Percentiles rank a stretch among this genome's conserved stretches.
These are phyloP conservation scores for Eulemur mongoz DNA, from an alignment of 2,797 vertebrate species.

Conservation along the genomic window DNA sequence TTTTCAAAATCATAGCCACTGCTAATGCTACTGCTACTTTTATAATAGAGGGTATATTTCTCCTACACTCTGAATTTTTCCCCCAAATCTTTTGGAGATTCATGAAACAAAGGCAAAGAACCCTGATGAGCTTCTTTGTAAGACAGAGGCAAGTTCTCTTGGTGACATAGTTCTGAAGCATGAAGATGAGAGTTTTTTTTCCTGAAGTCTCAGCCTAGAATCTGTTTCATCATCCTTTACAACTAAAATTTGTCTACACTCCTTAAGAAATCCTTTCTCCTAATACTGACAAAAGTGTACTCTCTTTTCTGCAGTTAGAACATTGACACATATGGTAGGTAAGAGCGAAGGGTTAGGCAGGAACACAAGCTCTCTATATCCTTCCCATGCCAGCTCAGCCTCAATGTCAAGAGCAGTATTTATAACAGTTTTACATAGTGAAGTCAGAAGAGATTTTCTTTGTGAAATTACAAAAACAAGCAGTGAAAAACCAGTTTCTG, in stretches of 20 bases:
- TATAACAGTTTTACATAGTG: neutral
- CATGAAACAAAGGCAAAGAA: neutral
- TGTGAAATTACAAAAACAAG: neutral
- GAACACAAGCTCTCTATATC: neutral
- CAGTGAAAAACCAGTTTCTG: neutral
- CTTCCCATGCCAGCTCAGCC: neutral
- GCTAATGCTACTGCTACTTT: neutral
- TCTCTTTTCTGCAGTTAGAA: neutral
- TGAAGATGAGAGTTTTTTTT: neutral
- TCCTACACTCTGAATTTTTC: neutral
- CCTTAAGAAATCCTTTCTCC: neutral
- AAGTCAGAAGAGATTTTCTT: neutral
- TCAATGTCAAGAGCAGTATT: neutral
- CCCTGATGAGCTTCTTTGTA: neutral
- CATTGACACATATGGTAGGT: neutral
- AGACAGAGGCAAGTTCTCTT: neutral
- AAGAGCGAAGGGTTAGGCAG: neutral
- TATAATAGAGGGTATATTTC: neutral
- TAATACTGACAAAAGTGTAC: neutral
- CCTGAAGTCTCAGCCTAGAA: neutral
- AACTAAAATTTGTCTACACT: neutral
- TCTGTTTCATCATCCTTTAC: neutral
- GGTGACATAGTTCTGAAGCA: neutral
- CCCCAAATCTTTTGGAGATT: neutral
- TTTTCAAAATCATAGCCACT: neutral